phyloP scores from a whole-genome alignment of 2,797 vertebrate genomes.

The Lateolabrax maculatus region DNA sequence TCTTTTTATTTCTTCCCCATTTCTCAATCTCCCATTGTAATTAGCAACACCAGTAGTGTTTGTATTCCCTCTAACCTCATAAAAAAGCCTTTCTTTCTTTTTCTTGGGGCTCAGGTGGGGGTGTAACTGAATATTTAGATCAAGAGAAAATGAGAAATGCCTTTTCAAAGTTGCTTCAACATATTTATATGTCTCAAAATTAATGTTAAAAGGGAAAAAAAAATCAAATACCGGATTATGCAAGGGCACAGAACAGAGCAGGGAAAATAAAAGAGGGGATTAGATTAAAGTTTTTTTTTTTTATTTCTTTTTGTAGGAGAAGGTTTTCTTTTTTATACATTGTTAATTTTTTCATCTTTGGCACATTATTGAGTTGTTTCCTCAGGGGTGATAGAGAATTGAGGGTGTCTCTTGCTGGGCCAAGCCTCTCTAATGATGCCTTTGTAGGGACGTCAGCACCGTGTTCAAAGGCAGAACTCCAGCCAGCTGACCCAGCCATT shows the following conservation, averaged over 20 bases:
- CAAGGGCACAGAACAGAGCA: constrained; percentile 36
- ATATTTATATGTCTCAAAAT: constrained; percentile 75
- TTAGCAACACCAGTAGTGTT: constrained; percentile 76
- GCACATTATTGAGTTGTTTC: constrained; percentile 75
- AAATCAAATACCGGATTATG: constrained; percentile 61
- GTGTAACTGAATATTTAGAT: constrained; percentile 75
- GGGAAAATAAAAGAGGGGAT: constrained; percentile 50
- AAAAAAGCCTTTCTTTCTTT: constrained; percentile 46
- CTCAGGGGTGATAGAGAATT: constrained; percentile 59
- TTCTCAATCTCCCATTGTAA: constrained; percentile 75
- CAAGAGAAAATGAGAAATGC: constrained; percentile 69
- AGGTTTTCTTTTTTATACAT: constrained; percentile 34
- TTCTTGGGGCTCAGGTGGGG: constrained; percentile 39
- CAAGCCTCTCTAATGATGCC: constrained; percentile 77
- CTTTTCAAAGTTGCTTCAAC: constrained; percentile 70
- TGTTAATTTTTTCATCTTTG: constrained; percentile 73
- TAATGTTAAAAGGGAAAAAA: constrained; percentile 60
- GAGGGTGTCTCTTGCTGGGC: constrained; percentile 71
- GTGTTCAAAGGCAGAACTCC: constrained; percentile 78
- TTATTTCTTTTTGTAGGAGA: constrained; percentile 48
- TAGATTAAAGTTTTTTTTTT: constrained; percentile 54
- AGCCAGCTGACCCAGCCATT: constrained; percentile 82
- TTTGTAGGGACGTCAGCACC: constrained; percentile 79
- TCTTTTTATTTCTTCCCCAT: constrained; percentile 37
- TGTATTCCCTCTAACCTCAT: constrained; percentile 70